Evolutionary conservation across 2,797 vertebrate genomes (phyloP), one percentile per base, ranked within the genome.

Genomic region (Dicrostonyx torquatus): DNA sequence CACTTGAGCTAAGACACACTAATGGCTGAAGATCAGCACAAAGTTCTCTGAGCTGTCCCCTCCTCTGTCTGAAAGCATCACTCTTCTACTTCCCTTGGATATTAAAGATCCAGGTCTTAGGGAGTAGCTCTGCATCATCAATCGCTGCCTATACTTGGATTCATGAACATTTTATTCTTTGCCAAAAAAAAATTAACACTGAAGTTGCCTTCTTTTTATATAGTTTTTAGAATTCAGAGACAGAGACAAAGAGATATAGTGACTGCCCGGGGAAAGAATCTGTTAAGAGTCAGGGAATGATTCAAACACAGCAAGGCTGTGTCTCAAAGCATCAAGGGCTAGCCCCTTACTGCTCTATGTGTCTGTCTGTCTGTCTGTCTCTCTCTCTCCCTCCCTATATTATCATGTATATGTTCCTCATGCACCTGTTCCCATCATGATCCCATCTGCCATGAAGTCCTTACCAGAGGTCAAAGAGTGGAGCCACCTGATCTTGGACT

Each of bases 131-230:
- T 43, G 86, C 48, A 87, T 87, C 34, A 62, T n/a, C 83, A 45
- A 64, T 90, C 48, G 87, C 43, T 87, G 55, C 7, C n/a, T 87
- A 89, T 91, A 72, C 79, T 90, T 90, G 37, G 9, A 2, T 64
- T 89, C 82, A 29, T 37, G 91, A 79, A 78, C 94, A 83, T 89
- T 92, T 88, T n/a, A 77, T 84, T 85, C 48, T 37, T 94, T 80
- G 60, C 40, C 83, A 88, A 95, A 95, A 76, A 53, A 86, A 85
- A 93, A 92, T 72, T 62, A 26, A 53, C 24, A 55, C 37, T 79
- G 17, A 77, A 83, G 24, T 79, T 89, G 64, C 31, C 29, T 31
- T 84, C 15, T 93, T 94, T 76, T 48, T 9, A 22, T 43, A 70
- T 40, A 45, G 60, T 24, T 91, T 92, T 95, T 89, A 29, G 93